Evolutionary conservation across 2,888 invertebrate species (phyloP), one percentile per base, ranked within the genome.

Genomic region (Epirrita christyi): DNA sequence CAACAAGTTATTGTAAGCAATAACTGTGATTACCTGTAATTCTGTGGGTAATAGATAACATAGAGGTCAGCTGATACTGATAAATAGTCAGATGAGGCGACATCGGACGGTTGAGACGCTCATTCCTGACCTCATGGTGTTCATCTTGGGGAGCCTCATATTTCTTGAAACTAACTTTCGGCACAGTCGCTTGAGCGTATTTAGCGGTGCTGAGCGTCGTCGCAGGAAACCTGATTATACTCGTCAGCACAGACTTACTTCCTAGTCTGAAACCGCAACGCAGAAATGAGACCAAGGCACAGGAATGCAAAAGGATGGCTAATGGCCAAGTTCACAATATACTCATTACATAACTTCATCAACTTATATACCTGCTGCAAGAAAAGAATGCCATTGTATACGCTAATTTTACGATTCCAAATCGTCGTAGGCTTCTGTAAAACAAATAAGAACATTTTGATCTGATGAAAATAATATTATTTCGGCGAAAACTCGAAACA

Each of bases 61-160:
- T 82, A 38, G 94, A 93, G 13, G 98, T 96, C 63, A 98, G 80
- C 83, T 97, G 97, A 2, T 93, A 90, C 66, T 95, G 93, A 78
- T 98, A 98, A 72, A 98, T 97, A 11, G 95, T 94, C 50, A 98
- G 91, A 93, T 98, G 97, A 1, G 98, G 98, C 0, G 97, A 97
- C 83, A 97, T 80, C 0, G 97, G 97, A 59, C 98, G 93, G 5
- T 94, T 93, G 0, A 98, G 88, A 48, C 95, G 93, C 66, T 93
- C 93, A 85, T 98, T 98, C 73, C 93, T 95, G 55, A 95, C 93
- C 71, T 95, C 95, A 73, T 94, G 92, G 27, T 92, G 85, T 77
- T 94, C 94, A 0, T 74, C 64, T 34, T 83, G 72, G 4, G 82
- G 78, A 0, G 72, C 66, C 58, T 86, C 87, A 48, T 64, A 90